phyloP scores from a whole-genome alignment of 2,113 vertebrate genomes.

The Tragelaphus buxtoni region DNA sequence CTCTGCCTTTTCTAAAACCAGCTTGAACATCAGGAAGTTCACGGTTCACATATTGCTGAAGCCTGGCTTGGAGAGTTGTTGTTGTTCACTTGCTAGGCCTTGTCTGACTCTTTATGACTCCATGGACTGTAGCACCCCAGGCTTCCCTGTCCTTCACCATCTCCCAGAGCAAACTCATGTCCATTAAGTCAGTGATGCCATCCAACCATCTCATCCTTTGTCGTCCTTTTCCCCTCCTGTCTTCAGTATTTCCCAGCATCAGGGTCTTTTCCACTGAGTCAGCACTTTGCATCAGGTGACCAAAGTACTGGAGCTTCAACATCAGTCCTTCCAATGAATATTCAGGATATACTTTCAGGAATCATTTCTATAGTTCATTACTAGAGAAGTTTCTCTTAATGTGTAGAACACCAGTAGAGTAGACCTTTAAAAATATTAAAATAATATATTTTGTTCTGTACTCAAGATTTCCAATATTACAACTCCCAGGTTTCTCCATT shows the following conservation, averaged over 20 bases:
- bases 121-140: not conserved
- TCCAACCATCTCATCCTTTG: not conserved
- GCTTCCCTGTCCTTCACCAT: not conserved
- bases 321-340: not conserved
- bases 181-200: not conserved
- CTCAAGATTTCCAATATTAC: not conserved
- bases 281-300: not conserved
- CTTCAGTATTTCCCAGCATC: not conserved
- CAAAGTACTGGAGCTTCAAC: not conserved
- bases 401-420: not conserved
- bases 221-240: not conserved
- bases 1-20: too few species aligned
- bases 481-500: not conserved
- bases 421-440: not conserved
- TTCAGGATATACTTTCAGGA: not conserved
- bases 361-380: not conserved
- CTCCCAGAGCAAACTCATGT: not conserved
- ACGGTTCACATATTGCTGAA: too few species aligned
- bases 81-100: not conserved
- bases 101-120: not conserved
- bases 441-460: not conserved
- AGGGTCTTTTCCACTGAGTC: not conserved
- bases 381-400: not conserved
- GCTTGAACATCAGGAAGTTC: too few species aligned
- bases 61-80: too few species aligned